Evolutionary conservation across 1,140 invertebrate species (phyloP), one percentile per base, ranked within the genome.

Genomic region (Caerostris extrusa): DNA sequence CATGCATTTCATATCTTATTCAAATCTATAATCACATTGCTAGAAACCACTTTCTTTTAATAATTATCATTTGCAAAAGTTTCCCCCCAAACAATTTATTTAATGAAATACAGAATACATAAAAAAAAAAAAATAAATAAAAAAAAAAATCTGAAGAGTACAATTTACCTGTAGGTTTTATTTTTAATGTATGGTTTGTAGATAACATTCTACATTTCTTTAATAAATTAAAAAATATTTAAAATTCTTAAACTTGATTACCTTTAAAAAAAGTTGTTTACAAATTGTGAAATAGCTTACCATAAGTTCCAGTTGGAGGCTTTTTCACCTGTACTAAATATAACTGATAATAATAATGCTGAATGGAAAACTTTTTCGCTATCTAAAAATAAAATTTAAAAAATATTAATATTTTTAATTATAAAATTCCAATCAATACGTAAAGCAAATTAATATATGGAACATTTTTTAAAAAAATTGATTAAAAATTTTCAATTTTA

Each of bases 281-380:
- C 64, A 67, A 67, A n/a, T 67, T 67, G 12, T 67, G 3, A 82
- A 57, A 56, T 85, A n/a, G 55, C 71, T 90, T 91, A 93, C 91
- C 95, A 95, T 96, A 95, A 71, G 96, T 95, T 93, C 95, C 95
- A 64, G 95, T 94, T n/a, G 96, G 96, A 6, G 96, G 94, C 50
- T 95, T 94, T n/a, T 96, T 99, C 98, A 7, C 98, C 98, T 96
- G 98, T 98, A 83, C 98, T 98, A 95, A 98, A 97, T 87, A 99
- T 97, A 97, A 98, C 98, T 57, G 98, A 98, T 34, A 99, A 96
- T 92, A 99, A 96, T 71, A 98, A 96, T 0, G 98, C 97, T 50
- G 98, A 98, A 95, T 98, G 97, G 94, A 97, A 81, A 12, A 88
- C 61, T 67, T 91, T 94, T 82, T 94, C 90, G 55, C 55, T 34